These are phyloP conservation scores for Hemithea aestivaria DNA, from an alignment of 2,888 invertebrate genomes.

Conservation along the genomic window DNA sequence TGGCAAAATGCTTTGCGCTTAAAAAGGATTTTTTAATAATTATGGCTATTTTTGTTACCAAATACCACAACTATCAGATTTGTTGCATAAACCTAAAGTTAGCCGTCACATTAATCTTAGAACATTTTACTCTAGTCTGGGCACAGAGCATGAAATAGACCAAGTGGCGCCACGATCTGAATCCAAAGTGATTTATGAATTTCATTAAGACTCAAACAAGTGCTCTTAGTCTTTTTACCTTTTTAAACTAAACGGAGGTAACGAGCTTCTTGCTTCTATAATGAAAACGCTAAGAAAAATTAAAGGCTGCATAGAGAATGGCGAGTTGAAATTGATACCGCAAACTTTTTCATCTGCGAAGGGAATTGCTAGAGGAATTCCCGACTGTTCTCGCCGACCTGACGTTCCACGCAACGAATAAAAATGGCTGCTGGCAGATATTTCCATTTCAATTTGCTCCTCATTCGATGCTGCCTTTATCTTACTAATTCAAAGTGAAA, in stretches of 20 bases:
- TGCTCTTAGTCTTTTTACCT: slow-evolving; percentile 42
- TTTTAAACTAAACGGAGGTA: slow-evolving; percentile 52
- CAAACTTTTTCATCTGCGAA: slow-evolving; percentile 54
- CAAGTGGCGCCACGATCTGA: slow-evolving; percentile 52
- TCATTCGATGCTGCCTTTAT: slow-evolving; percentile 38
- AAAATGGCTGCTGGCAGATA: slow-evolving; percentile 37
- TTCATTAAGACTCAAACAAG: slow-evolving; percentile 61
- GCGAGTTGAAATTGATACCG: slow-evolving; percentile 56
- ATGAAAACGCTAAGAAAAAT: slow-evolving; percentile 46
- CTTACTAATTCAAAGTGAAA: slow-evolving; percentile 39
- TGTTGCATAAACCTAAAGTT: slow-evolving; percentile 16
- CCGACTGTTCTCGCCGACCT: slow-evolving; percentile 32
- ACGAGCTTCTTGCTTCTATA: slow-evolving; percentile 62
- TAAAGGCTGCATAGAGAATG: slow-evolving; percentile 48
- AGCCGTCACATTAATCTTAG: slow-evolving; percentile 33
- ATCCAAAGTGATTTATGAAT: slow-evolving; percentile 62
- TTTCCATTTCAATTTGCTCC: slow-evolving; percentile 46
- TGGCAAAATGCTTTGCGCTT: no score
- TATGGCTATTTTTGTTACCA: background rate
- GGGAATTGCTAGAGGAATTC: slow-evolving; percentile 42
- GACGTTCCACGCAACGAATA: slow-evolving; percentile 33
- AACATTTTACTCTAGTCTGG: slow-evolving; percentile 36
- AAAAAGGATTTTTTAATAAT: slow-evolving; percentile 4
- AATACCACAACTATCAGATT: no score
- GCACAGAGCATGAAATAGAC: slow-evolving; percentile 45